These are phyloP conservation scores for Lamprologus ornatipinnis DNA, from an alignment of 2,113 vertebrate genomes.

Conservation along the genomic window DNA sequence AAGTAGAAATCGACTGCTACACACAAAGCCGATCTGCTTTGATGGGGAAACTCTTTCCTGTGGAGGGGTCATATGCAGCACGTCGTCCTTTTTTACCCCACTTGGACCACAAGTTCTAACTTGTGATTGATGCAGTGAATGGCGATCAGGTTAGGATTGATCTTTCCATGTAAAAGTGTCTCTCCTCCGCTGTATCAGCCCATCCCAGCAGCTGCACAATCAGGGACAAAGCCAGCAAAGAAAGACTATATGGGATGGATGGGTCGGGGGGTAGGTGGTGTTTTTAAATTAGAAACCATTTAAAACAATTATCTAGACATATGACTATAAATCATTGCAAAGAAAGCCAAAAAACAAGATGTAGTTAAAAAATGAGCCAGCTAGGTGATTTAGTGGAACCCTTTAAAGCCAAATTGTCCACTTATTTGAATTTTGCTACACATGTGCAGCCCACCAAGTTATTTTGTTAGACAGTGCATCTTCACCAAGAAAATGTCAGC, in stretches of 20 bases:
- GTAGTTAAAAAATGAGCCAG: neutral
- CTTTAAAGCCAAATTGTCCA: neutral
- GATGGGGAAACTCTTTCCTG: neutral
- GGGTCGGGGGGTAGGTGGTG: neutral
- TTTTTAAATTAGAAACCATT: neutral
- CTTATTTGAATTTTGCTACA: neutral
- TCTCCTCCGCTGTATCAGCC: neutral
- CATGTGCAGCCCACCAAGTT: neutral
- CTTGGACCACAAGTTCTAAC: neutral
- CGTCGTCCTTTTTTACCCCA: neutral
- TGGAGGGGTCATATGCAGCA: neutral
- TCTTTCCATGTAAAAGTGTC: neutral
- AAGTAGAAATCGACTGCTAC: neutral
- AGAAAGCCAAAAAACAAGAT: neutral
- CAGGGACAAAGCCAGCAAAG: neutral
- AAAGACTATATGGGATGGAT: neutral
- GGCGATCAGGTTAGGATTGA: neutral
- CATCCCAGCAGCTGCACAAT: neutral
- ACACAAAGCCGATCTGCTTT: neutral
- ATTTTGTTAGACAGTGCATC: neutral
- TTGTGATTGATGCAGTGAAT: neutral
- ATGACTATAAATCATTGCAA: neutral
- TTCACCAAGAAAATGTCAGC: neutral
- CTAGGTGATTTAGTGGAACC: neutral
- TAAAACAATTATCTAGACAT: neutral